Conservation (phyloP, 2,797 vertebrate species). For the Acridotheres tristis region DNA sequence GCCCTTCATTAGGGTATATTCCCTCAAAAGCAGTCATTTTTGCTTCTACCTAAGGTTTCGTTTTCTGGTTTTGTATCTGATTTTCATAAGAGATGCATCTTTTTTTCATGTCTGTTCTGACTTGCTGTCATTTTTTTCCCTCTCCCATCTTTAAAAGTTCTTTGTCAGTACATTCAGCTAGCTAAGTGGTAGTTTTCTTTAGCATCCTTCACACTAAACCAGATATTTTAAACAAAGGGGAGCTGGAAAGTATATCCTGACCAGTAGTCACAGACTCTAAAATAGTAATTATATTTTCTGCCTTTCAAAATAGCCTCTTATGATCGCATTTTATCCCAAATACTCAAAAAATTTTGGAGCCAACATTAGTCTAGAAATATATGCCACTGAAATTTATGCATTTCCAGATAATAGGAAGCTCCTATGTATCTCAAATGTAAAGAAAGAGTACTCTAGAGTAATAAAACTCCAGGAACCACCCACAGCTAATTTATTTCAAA, state of each 20-base stretch:
- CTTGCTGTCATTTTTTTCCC: background rate
- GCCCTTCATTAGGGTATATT: background rate
- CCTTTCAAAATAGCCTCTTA: slow-evolving; percentile 30
- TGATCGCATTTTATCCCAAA: slow-evolving; percentile 19
- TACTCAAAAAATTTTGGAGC: slow-evolving; percentile 19
- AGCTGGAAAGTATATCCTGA: background rate
- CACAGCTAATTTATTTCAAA: slow-evolving; percentile 60
- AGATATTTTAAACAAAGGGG: background rate
- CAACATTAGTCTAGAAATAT: slow-evolving; percentile 21
- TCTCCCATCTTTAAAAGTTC: background rate
- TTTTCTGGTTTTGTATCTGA: background rate
- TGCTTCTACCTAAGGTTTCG: background rate
- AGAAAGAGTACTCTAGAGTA: slow-evolving; percentile 3
- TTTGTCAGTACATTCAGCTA: background rate
- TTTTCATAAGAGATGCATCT: background rate
- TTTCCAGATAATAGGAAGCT: slow-evolving; percentile 19
- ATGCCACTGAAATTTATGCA: slow-evolving; percentile 32
- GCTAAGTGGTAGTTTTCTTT: background rate
- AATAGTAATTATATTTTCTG: slow-evolving; percentile 17
- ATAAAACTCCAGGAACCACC: slow-evolving; percentile 28
- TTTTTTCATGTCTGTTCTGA: background rate
- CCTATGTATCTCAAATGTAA: slow-evolving; percentile 19
- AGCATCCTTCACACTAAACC: background rate
- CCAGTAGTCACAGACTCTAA: background rate
- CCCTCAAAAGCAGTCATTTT: background rate